phyloP scores from a whole-genome alignment of 2,113 vertebrate species.

The Anhinga anhinga region DNA sequence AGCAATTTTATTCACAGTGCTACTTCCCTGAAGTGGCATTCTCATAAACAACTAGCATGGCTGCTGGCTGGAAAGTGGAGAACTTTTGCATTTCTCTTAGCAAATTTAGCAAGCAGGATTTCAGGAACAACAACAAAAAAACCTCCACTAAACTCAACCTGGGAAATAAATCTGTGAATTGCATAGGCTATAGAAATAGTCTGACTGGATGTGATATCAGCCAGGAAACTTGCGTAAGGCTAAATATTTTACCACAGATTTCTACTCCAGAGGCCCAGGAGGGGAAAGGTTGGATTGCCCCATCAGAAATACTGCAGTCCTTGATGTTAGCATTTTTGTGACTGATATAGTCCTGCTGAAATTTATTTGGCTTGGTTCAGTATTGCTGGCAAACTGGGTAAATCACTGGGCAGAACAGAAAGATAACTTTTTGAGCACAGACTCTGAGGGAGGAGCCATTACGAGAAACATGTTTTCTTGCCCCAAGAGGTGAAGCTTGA shows the following conservation, averaged over 20 bases:
- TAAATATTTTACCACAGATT: neutral
- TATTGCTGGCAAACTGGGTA: neutral
- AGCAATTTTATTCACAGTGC: neutral
- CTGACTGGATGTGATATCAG: neutral
- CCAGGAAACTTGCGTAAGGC: neutral
- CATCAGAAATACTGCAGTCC: neutral
- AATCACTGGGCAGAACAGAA: neutral
- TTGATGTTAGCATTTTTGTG: neutral
- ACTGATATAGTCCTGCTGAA: neutral
- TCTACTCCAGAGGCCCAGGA: neutral
- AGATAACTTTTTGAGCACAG: neutral
- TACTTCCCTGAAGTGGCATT: neutral
- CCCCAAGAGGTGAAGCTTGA: fast-evolving
- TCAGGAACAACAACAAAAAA: neutral
- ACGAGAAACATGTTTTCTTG: neutral
- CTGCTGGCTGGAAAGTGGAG: neutral
- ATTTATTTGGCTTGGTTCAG: neutral
- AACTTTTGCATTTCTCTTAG: neutral
- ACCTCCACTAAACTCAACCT: neutral
- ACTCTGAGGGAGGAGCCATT: neutral
- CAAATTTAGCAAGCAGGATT: neutral
- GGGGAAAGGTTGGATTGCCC: neutral
- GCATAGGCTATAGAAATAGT: neutral
- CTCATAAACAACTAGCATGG: neutral
- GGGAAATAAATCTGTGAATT: neutral